Percentiles rank a stretch among this genome's conserved stretches.
Evolutionary conservation across 2,797 vertebrate genomes (phyloP).

Genomic region (Rhinogobio ventralis): DNA sequence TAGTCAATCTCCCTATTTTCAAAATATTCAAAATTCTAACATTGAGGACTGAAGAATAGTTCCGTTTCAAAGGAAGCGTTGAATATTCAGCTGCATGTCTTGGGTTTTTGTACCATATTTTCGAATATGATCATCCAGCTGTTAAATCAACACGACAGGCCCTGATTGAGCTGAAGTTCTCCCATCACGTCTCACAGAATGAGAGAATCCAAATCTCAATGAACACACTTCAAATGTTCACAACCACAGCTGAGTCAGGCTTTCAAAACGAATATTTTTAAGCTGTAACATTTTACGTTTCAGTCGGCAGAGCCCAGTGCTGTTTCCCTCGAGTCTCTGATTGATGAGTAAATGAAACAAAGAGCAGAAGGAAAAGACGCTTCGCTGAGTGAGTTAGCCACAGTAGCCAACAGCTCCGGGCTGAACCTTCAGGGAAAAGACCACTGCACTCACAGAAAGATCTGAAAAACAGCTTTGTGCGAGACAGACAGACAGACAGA

Average conservation of each 20-base stretch:
- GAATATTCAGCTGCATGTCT: constrained; percentile 20
- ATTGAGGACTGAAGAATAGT: neutral
- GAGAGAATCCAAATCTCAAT: constrained; percentile 30
- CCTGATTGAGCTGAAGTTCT: constrained; percentile 25
- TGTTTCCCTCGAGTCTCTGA: constrained; percentile 25
- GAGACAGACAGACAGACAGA: neutral
- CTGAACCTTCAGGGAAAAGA: constrained; percentile 18
- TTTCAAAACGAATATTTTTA: constrained; percentile 36
- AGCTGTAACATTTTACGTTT: constrained; percentile 29
- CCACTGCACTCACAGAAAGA: neutral
- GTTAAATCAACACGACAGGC: constrained; percentile 21
- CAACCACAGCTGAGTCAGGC: constrained; percentile 36
- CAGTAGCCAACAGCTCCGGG: constrained; percentile 24
- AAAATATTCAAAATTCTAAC: neutral
- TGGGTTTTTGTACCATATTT: constrained; percentile 3
- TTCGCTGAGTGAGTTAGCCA: constrained; percentile 6
- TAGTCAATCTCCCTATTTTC: neutral
- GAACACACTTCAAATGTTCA: constrained; percentile 28
- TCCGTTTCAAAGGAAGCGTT: neutral
- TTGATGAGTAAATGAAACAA: constrained; percentile 46
- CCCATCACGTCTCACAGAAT: neutral
- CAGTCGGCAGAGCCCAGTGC: constrained; percentile 13
- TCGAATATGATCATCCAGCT: neutral
- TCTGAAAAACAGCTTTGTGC: constrained; percentile 34
- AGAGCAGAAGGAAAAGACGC: constrained; percentile 28